Percentiles rank a stretch among this genome's conserved stretches.
Evolutionary conservation across 2,888 invertebrate genomes (phyloP).

Genomic region (Nebria brevicollis): DNA sequence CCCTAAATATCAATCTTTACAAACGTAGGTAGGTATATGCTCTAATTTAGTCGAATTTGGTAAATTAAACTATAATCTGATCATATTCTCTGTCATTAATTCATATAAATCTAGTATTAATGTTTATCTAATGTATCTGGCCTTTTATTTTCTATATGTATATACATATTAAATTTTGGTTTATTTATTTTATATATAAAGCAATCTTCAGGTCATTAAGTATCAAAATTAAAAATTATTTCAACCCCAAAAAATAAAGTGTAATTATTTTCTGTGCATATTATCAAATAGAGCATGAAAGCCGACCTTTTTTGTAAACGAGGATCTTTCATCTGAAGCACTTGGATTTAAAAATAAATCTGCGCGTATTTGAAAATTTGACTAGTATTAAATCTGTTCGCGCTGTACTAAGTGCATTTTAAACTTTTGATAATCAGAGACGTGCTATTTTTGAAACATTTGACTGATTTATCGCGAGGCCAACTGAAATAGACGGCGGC

Average conservation of each 20-base stretch:
- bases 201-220: too few species aligned
- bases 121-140: neutral
- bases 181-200: too few species aligned
- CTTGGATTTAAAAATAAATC: neutral
- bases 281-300: neutral
- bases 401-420: constrained; percentile 48
- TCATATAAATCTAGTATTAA: neutral
- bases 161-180: neutral
- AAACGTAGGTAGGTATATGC: neutral
- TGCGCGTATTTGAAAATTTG: constrained; percentile 19
- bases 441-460: constrained; percentile 41
- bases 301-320: neutral
- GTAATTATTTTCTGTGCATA: neutral
- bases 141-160: neutral
- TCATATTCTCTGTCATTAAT: neutral
- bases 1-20: neutral
- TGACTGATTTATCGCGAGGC: constrained; percentile 38
- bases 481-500: neutral
- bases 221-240: neutral
- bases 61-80: neutral
- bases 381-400: constrained; percentile 31
- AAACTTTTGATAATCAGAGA: constrained; percentile 45
- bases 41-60: constrained; percentile 1
- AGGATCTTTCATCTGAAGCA: neutral
- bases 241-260: neutral